A percentile compares a stretch with the other conserved stretches of the same genome.
phyloP scores from a whole-genome alignment of 2,888 invertebrate genomes.

The Thymelicus sylvestris region DNA sequence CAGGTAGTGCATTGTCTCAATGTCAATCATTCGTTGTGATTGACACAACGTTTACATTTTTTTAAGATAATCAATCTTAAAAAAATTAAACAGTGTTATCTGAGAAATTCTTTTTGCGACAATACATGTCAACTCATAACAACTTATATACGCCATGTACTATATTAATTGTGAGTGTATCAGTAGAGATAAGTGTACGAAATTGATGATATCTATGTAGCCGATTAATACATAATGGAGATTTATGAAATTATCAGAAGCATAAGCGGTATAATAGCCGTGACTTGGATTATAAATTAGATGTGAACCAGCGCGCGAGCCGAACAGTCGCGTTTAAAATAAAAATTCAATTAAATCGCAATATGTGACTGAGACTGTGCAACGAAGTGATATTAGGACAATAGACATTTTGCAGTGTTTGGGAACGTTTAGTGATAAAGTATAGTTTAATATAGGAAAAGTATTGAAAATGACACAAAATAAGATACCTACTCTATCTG shows the following conservation, averaged over 20 bases:
- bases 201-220: constrained; percentile 16
- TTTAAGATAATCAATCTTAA: no score
- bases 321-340: neutral
- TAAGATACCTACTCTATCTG: constrained; percentile 56
- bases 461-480: constrained; percentile 49
- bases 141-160: no score
- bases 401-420: neutral
- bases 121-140: no score
- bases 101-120: no score
- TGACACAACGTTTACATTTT: no score
- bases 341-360: neutral
- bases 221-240: constrained; percentile 13
- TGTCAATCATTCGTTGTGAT: no score
- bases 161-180: neutral
- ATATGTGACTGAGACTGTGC: neutral
- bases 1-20: no score
- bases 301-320: neutral
- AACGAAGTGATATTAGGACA: neutral
- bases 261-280: neutral
- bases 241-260: constrained; percentile 8
- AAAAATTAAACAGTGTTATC: no score
- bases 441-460: neutral
- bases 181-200: constrained; percentile 4
- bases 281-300: neutral
- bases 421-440: neutral